Percentiles rank a stretch among this genome's conserved stretches.
These are phyloP conservation scores for Vulpes vulpes DNA, from an alignment of 2,113 vertebrate species.

Conservation along the genomic window DNA sequence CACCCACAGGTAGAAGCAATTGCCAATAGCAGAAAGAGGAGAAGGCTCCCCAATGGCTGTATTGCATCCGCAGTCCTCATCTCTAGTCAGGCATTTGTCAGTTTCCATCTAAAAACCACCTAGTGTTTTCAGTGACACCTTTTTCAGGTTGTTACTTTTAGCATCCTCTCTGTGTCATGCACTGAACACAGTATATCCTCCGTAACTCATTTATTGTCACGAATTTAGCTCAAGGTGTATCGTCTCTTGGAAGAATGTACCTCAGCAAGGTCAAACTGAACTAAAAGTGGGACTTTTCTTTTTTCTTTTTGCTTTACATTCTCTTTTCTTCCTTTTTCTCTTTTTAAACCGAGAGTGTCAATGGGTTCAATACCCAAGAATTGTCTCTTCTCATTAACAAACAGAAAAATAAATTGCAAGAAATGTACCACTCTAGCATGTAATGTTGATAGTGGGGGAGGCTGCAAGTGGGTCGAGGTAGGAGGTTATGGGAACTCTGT, in stretches of 20 bases:
- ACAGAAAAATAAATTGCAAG: not conserved
- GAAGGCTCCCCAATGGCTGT: constrained; percentile 54
- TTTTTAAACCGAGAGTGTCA: not conserved
- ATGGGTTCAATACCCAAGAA: not conserved
- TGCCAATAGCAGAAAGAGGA: constrained; percentile 66
- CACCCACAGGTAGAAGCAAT: constrained; percentile 62
- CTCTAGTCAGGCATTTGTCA: constrained; percentile 64
- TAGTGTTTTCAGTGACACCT: constrained; percentile 77
- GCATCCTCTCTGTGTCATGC: constrained; percentile 70
- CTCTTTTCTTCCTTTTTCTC: not conserved
- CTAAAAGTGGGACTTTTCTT: not conserved
- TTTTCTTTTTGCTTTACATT: not conserved
- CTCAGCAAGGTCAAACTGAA: not conserved
- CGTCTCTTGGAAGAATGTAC: constrained; percentile 60
- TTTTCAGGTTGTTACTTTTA: constrained; percentile 80
- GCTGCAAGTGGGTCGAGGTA: not conserved
- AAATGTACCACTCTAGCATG: not conserved
- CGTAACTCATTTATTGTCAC: constrained; percentile 76
- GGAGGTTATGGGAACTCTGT: not conserved
- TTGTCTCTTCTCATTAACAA: constrained; percentile 40
- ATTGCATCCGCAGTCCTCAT: not conserved
- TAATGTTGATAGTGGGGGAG: not conserved
- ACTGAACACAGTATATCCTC: constrained; percentile 69
- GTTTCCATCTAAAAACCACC: constrained; percentile 71
- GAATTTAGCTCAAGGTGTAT: constrained; percentile 77